Evolutionary conservation across 2,888 invertebrate genomes (phyloP).

Genomic region (Limnephilus lunatus): DNA sequence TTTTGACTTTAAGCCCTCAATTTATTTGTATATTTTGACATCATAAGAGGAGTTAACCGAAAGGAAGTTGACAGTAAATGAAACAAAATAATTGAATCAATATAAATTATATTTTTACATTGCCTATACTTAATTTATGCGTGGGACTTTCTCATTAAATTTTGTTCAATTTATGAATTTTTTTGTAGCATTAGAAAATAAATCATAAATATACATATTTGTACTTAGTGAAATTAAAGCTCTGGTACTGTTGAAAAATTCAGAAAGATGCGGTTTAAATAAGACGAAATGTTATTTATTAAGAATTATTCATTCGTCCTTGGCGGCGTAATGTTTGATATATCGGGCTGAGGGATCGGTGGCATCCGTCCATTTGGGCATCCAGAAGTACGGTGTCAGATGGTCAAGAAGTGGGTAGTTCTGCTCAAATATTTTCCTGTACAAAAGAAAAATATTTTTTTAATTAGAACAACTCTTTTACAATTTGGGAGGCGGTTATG

Average conservation of each 20-base stretch:
- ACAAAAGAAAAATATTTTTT: constrained; percentile 56
- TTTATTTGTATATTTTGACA: too few relatives aligned
- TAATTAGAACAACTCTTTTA: too few relatives aligned
- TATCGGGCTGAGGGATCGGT: constrained; percentile 87
- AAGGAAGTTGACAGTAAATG: background rate
- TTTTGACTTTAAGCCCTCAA: too few relatives aligned
- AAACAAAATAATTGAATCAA: background rate
- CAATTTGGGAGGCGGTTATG: too few relatives aligned
- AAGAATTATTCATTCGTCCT: constrained; percentile 34
- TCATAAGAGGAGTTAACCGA: background rate
- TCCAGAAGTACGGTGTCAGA: constrained; percentile 86
- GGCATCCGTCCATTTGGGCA: constrained; percentile 86
- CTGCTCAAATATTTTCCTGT: constrained; percentile 82
- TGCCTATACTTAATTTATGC: background rate
- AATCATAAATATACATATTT: background rate
- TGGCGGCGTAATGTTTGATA: constrained; percentile 80
- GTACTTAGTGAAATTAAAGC: background rate
- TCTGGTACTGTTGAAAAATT: background rate
- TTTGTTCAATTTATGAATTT: background rate
- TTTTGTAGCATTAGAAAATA: background rate
- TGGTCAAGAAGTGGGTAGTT: constrained; percentile 79
- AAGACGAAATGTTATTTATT: background rate
- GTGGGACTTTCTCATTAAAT: background rate
- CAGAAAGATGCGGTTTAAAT: background rate
- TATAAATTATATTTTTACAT: background rate